A percentile compares a stretch with the other conserved stretches of the same genome.
These are phyloP conservation scores for Eulemur mongoz DNA, from an alignment of 2,797 vertebrate species.

Conservation along the genomic window DNA sequence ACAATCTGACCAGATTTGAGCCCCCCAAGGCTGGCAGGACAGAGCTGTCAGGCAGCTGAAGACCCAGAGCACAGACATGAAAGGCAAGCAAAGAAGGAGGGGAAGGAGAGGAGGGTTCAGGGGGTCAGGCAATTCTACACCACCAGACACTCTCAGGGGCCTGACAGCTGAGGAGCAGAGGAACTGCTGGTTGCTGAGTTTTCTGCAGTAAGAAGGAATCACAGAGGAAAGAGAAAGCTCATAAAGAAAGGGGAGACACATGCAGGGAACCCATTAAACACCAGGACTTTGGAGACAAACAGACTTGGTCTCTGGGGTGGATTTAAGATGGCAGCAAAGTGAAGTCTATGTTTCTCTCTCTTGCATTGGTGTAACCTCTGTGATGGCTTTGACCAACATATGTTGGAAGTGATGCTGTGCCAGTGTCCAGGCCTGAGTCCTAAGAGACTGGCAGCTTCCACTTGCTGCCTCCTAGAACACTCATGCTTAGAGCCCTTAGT, in stretches of 20 bases:
- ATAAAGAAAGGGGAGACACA: background rate
- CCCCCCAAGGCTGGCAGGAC: background rate
- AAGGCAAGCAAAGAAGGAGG: background rate
- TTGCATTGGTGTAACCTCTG: no score
- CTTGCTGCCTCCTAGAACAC: background rate
- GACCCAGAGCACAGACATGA: background rate
- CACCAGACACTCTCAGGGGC: background rate
- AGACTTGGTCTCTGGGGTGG: background rate
- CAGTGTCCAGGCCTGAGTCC: background rate
- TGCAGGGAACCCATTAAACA: fast-evolving
- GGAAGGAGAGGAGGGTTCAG: background rate
- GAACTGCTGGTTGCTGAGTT: background rate
- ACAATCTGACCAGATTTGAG: background rate
- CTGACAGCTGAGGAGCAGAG: background rate
- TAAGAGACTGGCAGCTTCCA: background rate
- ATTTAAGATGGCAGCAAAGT: background rate
- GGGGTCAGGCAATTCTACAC: background rate
- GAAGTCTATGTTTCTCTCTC: background rate
- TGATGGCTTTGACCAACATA: background rate
- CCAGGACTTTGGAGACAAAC: background rate
- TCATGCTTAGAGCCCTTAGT: background rate
- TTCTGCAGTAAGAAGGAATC: background rate
- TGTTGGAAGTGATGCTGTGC: background rate
- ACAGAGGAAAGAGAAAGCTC: background rate
- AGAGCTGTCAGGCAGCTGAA: background rate